Percentiles rank a stretch among this genome's conserved stretches.
Evolutionary conservation across 2,113 vertebrate genomes (phyloP).

Genomic region (Mustela nigripes): DNA sequence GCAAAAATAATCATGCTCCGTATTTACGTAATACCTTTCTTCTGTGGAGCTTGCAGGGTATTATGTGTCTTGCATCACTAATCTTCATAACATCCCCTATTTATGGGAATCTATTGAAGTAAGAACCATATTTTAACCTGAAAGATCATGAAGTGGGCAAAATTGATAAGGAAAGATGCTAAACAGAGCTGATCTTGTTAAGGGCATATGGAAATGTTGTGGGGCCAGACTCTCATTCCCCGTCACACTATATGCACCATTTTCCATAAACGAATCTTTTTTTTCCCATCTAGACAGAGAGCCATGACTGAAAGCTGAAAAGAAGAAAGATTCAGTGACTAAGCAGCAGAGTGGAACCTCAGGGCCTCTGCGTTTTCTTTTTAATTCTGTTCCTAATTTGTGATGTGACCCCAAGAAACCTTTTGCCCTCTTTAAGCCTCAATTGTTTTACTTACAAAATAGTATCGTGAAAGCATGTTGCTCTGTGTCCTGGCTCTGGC

Average conservation of each 20-base stretch:
- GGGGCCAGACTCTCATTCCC: slow-evolving; percentile 58
- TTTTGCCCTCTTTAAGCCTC: slow-evolving; percentile 76
- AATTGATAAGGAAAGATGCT: slow-evolving; percentile 53
- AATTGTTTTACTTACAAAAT: slow-evolving; percentile 83
- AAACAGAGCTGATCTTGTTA: slow-evolving; percentile 53
- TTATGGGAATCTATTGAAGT: slow-evolving; percentile 51
- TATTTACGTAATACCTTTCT: slow-evolving; percentile 57
- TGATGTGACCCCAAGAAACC: slow-evolving; percentile 80
- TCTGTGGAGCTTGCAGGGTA: background rate
- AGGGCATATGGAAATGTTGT: slow-evolving; percentile 58
- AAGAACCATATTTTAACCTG: slow-evolving; percentile 48
- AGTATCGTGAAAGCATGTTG: slow-evolving; percentile 64
- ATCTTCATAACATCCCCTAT: slow-evolving; percentile 49
- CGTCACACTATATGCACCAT: slow-evolving; percentile 67
- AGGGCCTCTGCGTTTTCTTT: slow-evolving; percentile 70
- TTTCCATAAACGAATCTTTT: slow-evolving; percentile 62
- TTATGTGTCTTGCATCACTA: slow-evolving; percentile 51
- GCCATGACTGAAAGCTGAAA: slow-evolving; percentile 81
- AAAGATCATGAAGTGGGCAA: slow-evolving; percentile 52
- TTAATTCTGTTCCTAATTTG: slow-evolving; percentile 80
- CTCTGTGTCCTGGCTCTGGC: slow-evolving; percentile 31
- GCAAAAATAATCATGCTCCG: slow-evolving; percentile 63
- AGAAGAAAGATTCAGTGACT: slow-evolving; percentile 66
- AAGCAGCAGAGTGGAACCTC: slow-evolving; percentile 79
- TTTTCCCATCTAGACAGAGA: slow-evolving; percentile 60